These are phyloP conservation scores for Oscheius onirici DNA, from an alignment of 2,888 invertebrate genomes.

Conservation along the genomic window DNA sequence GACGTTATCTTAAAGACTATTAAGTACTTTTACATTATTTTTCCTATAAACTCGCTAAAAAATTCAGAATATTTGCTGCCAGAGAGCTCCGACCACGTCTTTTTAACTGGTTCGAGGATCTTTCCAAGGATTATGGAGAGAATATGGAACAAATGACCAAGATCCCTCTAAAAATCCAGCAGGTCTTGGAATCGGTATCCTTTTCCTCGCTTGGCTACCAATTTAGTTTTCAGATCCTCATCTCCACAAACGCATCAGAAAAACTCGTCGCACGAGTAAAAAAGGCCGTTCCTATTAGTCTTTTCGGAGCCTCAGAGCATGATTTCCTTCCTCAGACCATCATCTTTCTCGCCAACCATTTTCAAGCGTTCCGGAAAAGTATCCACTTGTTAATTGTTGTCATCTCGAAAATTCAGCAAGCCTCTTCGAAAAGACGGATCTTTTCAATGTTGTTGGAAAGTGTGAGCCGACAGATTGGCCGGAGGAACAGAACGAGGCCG, in stretches of 20 bases:
- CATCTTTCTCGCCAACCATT: constrained; percentile 2
- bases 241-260: background rate
- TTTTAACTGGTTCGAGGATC: background rate
- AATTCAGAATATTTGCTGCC: constrained; percentile 10
- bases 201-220: background rate
- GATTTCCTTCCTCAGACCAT: background rate
- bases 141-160: background rate
- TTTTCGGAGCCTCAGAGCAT: background rate
- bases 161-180: background rate
- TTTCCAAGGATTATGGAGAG: background rate
- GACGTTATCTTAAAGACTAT: background rate
- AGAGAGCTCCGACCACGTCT: constrained; percentile 6
- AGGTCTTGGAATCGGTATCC: background rate
- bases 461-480: background rate
- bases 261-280: background rate
- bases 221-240: background rate
- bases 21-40: background rate
- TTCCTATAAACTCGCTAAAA: no score
- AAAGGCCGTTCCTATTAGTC: background rate
- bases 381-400: no score
- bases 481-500: background rate
- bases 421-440: background rate
- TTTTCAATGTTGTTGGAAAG: background rate
- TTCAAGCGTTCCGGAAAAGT: background rate
- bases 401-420: background rate